Evolutionary conservation across 2,113 vertebrate species (phyloP), one percentile per base, ranked within the genome.

Genomic region (Brachionichthys hirsutus): DNA sequence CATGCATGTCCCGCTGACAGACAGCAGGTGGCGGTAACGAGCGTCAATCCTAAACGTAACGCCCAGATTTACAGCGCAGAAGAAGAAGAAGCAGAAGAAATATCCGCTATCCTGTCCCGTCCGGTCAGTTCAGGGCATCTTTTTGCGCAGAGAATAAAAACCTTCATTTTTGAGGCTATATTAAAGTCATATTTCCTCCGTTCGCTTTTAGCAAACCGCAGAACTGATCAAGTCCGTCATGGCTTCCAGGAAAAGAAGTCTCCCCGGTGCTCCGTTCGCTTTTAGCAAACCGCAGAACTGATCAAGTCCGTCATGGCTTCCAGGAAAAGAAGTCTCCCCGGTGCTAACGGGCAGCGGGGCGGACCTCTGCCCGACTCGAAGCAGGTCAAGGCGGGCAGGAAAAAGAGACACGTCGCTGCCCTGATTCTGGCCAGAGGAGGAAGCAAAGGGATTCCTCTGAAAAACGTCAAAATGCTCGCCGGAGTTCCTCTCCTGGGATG

Each of bases 381-480:
- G 44, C 9, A 6, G 9, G 0, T 0, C 10, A 24, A 12, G 8
- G 2, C 18, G 9, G 38, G 0, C 0, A n/a, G n/a, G n/a, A 6
- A 0, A 0, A 10, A 42, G 3, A 6, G 50, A 17, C 82, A 84
- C 61, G 13, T 49, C 2, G 75, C 77, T 0, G 87, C 79, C 0
- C 0, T 88, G 46, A 13, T 88, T 11, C 73, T 88, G 12, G 84
- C 87, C 0, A 17, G 87, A 0, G 87, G 84, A 0, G 87, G 84
- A 1, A 85, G 84, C 6, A 87, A 88, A 44, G 84, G 84, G 0
- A 88, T 87, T 16, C 77, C 70, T 0, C 68, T 84, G 17, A 88
- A 88, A 5, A 87, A 88, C 81, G 83, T 88, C 47, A 85, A 87
- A 12, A 55, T 19, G 24, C 7, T 88, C 0, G 87, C 87, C 0